Base-by-base conservation (phyloP, 2,888 invertebrate genomes). In the Agrenia bidenticulata region DNA sequence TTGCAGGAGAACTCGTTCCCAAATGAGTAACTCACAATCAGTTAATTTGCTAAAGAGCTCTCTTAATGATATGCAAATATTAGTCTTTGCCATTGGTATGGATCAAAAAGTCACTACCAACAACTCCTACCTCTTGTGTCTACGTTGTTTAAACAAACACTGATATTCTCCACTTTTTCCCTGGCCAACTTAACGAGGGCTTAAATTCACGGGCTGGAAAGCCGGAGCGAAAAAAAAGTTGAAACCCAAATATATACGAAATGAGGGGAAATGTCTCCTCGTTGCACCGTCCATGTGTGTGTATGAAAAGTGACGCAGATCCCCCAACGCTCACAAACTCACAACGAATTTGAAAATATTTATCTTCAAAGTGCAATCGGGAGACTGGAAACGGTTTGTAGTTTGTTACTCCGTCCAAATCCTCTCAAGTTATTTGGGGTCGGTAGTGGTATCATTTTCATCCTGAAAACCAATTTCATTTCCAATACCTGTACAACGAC, bases 401-500 rank as follows among this genome's bases (percentile, higher is more conserved):
- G 32, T 32, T 32, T 32, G 32, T 32, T 32, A 32, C 32, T 11
- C 32, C 32, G 32, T 32, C 32, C 32, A 11, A 32, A 32, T 4
- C n/a, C 32, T 32, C 32, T 11, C 5, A 32, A 32, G 32, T 32
- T 32, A 32, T 32, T 32, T 32, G 32, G 32, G 32, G 32, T 32
- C 32, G 32, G 32, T 11, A 32, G 32, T 32, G 45, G 13, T 24
- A 23, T 51, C 51, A 51, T 53, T 21, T 61, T 53, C 41, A 39
- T 32, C 56, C 49, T 56, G 51, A 62, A 65, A 65, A 65, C 65
- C 65, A 65, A 65, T 65, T 65, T 65, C 60, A 51, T 55, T 65
- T 56, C 55, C 61, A 65, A 65, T 61, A 65, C 61, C 61, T 58
- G 64, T 51, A 32, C 64, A 59, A 58, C 58, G 58, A 58, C 58